Evolutionary conservation across 2,888 invertebrate species (phyloP), one percentile per base, ranked within the genome.

Genomic region (Ophioninae sp.): DNA sequence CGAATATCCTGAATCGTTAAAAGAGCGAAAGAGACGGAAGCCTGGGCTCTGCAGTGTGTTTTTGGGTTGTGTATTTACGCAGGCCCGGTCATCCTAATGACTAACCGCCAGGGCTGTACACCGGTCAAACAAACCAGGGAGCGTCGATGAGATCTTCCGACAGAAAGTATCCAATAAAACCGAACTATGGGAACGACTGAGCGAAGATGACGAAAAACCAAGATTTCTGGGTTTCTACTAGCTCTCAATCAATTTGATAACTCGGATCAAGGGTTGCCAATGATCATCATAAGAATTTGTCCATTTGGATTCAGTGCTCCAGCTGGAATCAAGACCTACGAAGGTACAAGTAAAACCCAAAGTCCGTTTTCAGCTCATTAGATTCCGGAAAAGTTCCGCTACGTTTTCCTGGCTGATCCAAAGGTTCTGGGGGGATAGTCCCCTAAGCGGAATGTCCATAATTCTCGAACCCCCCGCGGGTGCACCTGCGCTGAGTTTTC

Each of bases 11-110:
- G 64, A 80, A 64, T 75, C 69, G 30, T 67, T 65, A 22, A 74
- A 56, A 77, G 65, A 59, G 81, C 78, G 51, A 69, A 69, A 58
- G 67, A 79, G 64, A 59, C 72, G 67, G 74, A 79, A 63, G 61
- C 61, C 63, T 73, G 39, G 68, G 30, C 72, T 76, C 77, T 65
- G 68, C 59, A 51, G 81, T 82, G 85, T 77, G 82, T 87, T 86
- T 88, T 67, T 67, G 44, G 83, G 68, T 82, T 76, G 84, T 86
- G 87, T 86, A 85, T 89, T 89, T 89, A 86, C 85, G 88, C 84
- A 82, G 80, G 79, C 78, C 78, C 85, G 86, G 84, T 81, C 86
- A 79, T 81, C 87, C 88, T 91, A 90, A 90, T 90, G 89, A 89
- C 90, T 89, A 87, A 86, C 88, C 87, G 72, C 85, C 86, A 23